These are phyloP conservation scores for Ooceraea biroi DNA, from an alignment of 1,140 invertebrate species.

Conservation along the genomic window DNA sequence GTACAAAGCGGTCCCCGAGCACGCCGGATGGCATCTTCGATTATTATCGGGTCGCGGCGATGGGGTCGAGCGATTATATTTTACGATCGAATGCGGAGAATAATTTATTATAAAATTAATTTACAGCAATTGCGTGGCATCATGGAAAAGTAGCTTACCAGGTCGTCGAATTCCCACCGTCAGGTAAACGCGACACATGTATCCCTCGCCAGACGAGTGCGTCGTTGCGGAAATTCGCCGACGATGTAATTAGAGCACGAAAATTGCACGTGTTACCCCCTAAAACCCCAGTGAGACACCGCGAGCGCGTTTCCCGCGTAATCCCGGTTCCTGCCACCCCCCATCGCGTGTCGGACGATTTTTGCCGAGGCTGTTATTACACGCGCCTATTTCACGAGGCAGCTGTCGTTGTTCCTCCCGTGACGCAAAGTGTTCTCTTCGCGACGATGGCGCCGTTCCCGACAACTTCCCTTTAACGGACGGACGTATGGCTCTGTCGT, in stretches of 20 bases:
- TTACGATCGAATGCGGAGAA: background rate
- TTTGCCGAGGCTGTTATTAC: slow-evolving; percentile 42
- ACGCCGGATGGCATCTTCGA: slow-evolving; percentile 11
- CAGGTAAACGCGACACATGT: slow-evolving; percentile 3
- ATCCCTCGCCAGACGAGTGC: background rate
- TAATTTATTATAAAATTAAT: background rate
- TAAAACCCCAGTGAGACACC: slow-evolving; percentile 19
- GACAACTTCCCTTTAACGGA: too few species aligned
- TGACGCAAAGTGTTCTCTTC: background rate
- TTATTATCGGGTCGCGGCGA: background rate
- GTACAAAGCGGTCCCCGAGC: slow-evolving; percentile 15
- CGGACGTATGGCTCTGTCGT: too few species aligned
- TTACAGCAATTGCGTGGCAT: background rate
- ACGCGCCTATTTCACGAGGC: slow-evolving; percentile 24
- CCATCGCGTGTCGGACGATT: slow-evolving; percentile 47
- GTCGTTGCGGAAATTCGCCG: slow-evolving; percentile 30
- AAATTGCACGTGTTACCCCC: slow-evolving; percentile 47
- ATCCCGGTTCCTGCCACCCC: slow-evolving; percentile 29
- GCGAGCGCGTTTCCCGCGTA: slow-evolving; percentile 46
- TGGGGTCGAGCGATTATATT: background rate
- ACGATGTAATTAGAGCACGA: slow-evolving; percentile 25
- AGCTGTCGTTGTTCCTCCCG: slow-evolving; percentile 34
- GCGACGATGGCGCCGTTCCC: background rate
- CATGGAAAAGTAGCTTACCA: background rate
- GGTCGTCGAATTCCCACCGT: slow-evolving; percentile 22